These are phyloP conservation scores for Phoenicopterus ruber DNA, from an alignment of 2,113 vertebrate species.

Conservation along the genomic window DNA sequence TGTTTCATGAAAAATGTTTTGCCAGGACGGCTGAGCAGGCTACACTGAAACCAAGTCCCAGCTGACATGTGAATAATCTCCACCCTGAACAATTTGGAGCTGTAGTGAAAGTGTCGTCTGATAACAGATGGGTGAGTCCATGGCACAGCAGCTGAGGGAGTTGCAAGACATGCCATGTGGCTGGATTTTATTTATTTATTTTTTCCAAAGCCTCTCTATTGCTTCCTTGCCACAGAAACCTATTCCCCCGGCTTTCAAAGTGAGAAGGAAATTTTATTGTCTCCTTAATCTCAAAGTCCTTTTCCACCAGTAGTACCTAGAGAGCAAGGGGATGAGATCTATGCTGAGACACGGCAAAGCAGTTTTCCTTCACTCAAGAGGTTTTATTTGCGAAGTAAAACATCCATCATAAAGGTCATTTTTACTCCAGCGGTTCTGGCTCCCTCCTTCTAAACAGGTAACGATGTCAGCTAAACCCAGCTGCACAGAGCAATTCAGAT, in stretches of 20 bases:
- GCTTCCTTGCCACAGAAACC: neutral
- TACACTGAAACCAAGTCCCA: constrained; percentile 18
- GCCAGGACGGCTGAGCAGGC: constrained; percentile 5
- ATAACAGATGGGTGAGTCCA: constrained; percentile 46
- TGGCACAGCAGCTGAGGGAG: constrained; percentile 23
- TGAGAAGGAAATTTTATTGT: constrained; percentile 45
- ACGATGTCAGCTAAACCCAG: neutral
- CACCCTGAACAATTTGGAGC: constrained; percentile 20
- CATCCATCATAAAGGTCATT: constrained; percentile 28
- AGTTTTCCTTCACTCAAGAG: constrained; percentile 26
- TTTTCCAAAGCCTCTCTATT: neutral
- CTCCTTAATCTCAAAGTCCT: constrained; percentile 36
- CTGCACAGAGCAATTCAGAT: constrained; percentile 1
- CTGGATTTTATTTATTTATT: neutral
- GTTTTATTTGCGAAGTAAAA: constrained; percentile 6
- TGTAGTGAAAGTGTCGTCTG: neutral
- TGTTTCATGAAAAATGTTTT: constrained; percentile 48
- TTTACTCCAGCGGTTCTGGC: neutral
- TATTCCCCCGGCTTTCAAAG: constrained; percentile 47
- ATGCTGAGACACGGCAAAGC: neutral
- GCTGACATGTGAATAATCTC: constrained; percentile 49
- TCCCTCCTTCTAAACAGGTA: neutral
- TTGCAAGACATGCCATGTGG: constrained; percentile 17
- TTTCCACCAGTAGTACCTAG: neutral
- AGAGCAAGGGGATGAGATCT: neutral